These are phyloP conservation scores for Actinernus sp. DNA, from an alignment of 92 coral and sea anemone species.

Conservation along the genomic window DNA sequence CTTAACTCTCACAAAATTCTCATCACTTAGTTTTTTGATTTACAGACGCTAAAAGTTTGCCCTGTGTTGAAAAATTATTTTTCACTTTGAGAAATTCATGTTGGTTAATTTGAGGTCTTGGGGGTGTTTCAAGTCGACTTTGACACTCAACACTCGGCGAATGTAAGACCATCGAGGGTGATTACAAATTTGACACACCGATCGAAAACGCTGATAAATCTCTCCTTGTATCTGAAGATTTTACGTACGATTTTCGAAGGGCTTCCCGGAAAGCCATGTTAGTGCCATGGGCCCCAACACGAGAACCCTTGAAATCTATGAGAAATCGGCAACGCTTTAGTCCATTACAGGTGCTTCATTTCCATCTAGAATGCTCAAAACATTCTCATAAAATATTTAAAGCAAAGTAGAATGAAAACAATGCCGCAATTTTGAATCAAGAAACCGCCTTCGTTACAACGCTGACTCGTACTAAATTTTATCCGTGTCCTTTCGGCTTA, in stretches of 20 bases:
- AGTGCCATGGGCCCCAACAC: conserved; percentile 6
- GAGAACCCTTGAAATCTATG: neutral
- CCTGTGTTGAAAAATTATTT: conserved; percentile 21
- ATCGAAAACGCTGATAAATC: conserved; percentile 24
- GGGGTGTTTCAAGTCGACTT: conserved; percentile 44
- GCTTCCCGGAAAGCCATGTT: conserved; percentile 15
- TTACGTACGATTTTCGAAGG: conserved; percentile 1
- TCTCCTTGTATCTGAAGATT: conserved; percentile 4
- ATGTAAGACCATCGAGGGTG: conserved; percentile 19
- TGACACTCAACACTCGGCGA: conserved; percentile 18
- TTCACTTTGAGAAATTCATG: conserved; percentile 7
- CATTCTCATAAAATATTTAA: conserved; percentile 47
- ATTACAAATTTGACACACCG: conserved; percentile 35
- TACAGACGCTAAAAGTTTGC: neutral
- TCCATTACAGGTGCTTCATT: neutral
- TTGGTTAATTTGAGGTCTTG: conserved; percentile 48
- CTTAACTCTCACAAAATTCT: conserved; percentile 11
- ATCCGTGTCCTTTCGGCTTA: too few species aligned
- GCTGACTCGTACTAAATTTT: neutral
- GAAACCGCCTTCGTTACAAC: neutral
- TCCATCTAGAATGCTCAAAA: conserved; percentile 23
- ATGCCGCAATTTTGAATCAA: conserved; percentile 36
- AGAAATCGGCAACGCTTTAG: neutral
- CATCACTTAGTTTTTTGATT: too few species aligned
- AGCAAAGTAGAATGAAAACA: conserved; percentile 11